phyloP scores from a whole-genome alignment of 2,113 vertebrate species.

The Nothoprocta perdicaria region DNA sequence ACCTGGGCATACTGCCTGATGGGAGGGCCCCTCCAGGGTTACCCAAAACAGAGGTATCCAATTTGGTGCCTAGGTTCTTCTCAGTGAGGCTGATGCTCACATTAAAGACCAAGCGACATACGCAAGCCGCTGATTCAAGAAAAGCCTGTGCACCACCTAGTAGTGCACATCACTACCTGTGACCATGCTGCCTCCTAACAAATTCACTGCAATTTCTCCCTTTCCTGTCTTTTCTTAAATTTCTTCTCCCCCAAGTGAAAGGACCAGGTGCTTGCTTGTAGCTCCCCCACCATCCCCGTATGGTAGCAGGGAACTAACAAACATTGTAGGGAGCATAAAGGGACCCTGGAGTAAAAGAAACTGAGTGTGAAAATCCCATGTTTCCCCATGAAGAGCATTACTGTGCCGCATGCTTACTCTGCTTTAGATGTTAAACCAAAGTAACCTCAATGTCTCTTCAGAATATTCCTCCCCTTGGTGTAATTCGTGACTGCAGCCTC shows the following conservation, averaged over 20 bases:
- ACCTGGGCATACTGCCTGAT: neutral
- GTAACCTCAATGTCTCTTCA: neutral
- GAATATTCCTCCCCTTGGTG: neutral
- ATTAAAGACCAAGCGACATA: fast-evolving
- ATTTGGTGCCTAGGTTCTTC: neutral
- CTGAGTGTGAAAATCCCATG: fast-evolving
- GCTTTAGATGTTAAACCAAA: neutral
- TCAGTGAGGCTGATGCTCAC: neutral
- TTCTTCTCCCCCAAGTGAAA: neutral
- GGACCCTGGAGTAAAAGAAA: neutral
- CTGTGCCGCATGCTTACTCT: neutral
- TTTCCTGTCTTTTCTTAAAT: neutral
- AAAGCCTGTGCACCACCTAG: neutral
- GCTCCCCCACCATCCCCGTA: neutral
- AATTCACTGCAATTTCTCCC: neutral
- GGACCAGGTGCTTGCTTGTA: neutral
- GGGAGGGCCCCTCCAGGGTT: fast-evolving
- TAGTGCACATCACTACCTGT: neutral
- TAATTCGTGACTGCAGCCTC: neutral
- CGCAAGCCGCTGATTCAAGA: neutral
- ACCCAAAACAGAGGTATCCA: neutral
- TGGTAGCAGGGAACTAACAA: neutral
- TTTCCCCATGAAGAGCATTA: neutral
- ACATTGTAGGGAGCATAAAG: fast-evolving
- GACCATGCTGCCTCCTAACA: neutral